Evolutionary conservation across 1,140 invertebrate genomes (phyloP).

Genomic region (Bombyx mandarina): DNA sequence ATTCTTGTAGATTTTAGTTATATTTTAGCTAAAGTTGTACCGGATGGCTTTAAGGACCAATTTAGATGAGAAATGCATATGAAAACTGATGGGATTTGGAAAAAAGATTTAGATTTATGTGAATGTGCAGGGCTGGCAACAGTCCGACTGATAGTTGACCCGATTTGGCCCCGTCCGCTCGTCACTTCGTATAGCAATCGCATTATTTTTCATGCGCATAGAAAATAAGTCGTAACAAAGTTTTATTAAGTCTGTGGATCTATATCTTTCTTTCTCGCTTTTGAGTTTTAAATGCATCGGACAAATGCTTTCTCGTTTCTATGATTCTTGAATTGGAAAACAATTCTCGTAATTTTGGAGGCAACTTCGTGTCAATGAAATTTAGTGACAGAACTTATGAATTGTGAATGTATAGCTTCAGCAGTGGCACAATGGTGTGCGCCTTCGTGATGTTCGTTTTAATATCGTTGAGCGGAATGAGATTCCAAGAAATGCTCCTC

Average conservation of each 20-base stretch:
- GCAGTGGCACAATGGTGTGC: conserved; percentile 25
- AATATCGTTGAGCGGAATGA: conserved; percentile 25
- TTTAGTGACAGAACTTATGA: conserved; percentile 9
- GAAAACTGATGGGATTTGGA: no score
- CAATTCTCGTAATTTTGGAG: not conserved
- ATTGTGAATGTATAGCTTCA: conserved; percentile 15
- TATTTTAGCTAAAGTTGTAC: no score
- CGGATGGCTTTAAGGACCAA: no score
- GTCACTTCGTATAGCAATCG: not conserved
- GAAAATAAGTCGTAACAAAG: conserved; percentile 19
- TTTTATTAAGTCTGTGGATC: conserved; percentile 29
- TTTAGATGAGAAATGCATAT: no score
- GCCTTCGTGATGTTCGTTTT: conserved; percentile 32
- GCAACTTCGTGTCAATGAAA: not conserved
- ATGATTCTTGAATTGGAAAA: conserved; percentile 31
- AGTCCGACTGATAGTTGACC: no score
- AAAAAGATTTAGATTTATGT: no score
- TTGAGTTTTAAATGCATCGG: conserved; percentile 18
- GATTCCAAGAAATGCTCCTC: conserved; percentile 53
- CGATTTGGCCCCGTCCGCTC: conserved; percentile 2
- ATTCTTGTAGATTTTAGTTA: no score
- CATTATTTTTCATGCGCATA: conserved; percentile 7
- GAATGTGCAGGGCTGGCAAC: no score
- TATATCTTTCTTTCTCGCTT: conserved; percentile 46
- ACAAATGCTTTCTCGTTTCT: conserved; percentile 25